Conservation (phyloP, 2,113 vertebrate genomes). For the Sinocyclocheilus maitianheensis region DNA sequence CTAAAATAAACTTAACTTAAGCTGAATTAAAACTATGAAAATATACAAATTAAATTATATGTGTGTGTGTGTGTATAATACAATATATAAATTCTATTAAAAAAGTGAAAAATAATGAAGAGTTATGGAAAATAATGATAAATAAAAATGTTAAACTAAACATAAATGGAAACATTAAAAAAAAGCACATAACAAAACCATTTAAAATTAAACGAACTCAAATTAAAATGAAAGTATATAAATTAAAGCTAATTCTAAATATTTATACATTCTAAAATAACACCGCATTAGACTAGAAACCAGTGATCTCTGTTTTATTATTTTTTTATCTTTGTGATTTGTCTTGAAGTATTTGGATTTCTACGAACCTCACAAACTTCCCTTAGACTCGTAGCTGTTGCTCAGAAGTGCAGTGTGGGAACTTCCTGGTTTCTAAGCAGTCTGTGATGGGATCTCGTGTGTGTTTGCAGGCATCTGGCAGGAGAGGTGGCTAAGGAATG, state of each 20-base stretch:
- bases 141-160: too few relatives aligned
- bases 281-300: background rate
- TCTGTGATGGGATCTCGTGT: background rate
- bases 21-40: background rate
- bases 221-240: too few relatives aligned
- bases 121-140: too few relatives aligned
- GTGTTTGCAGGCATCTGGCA: conserved; percentile 84
- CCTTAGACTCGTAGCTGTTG: background rate
- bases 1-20: background rate
- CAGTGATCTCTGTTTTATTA: background rate
- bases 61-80: too few relatives aligned
- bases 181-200: too few relatives aligned
- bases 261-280: background rate
- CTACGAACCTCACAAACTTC: background rate
- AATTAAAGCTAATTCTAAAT: background rate
- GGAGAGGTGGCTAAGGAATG: conserved; percentile 98
- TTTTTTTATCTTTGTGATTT: background rate
- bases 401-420: background rate
- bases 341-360: background rate
- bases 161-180: too few relatives aligned
- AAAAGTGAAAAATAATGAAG: too few relatives aligned
- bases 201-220: too few relatives aligned
- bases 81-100: too few relatives aligned
- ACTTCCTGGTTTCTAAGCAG: background rate
- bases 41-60: too few relatives aligned